Evolutionary conservation across 2,888 invertebrate genomes (phyloP), one percentile per base, ranked within the genome.

Genomic region (Anthrax anthrax): DNA sequence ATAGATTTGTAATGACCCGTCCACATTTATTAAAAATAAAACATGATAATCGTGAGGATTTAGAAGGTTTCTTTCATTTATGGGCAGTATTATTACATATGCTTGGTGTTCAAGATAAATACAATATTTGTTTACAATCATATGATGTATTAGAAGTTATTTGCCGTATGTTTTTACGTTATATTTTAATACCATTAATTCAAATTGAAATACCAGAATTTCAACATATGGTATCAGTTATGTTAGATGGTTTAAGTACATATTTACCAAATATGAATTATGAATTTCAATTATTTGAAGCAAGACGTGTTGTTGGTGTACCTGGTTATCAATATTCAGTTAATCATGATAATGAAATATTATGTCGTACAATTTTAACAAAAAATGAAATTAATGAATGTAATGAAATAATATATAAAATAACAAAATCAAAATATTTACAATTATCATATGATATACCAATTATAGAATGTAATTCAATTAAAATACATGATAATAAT

Each of bases 41-140:
- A 3, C 68, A 73, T 47, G 65, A 72, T 6, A 70, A 70, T n/a
- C 63, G 70, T 0, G 75, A 74, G 39, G 83, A 85, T 52, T 71
- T 81, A 59, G 79, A 81, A 37, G 82, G 77, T 2, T 80, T 84
- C 54, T 70, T 84, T 18, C 84, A 88, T 62, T 73, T 84, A 52
- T 89, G 89, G 89, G 74, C 78, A 50, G 79, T 81, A 1, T 72
- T 89, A 29, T 85, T 84, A 1, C 71, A 78, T 58, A 69, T 84
- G 62, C 71, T 89, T 48, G 90, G 90, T 1, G 73, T 89, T 48
- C 74, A 84, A 52, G 85, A 89, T 27, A 39, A 48, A 34, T 52
- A 37, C 32, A 55, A 55, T 34, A 44, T 52, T 37, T 55, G 55
- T 16, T 38, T 55, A 2, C 27, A 47, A 13, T 46, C 47, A 4